Conservation (phyloP, 2,113 vertebrate species). For the Myotis brandtii region DNA sequence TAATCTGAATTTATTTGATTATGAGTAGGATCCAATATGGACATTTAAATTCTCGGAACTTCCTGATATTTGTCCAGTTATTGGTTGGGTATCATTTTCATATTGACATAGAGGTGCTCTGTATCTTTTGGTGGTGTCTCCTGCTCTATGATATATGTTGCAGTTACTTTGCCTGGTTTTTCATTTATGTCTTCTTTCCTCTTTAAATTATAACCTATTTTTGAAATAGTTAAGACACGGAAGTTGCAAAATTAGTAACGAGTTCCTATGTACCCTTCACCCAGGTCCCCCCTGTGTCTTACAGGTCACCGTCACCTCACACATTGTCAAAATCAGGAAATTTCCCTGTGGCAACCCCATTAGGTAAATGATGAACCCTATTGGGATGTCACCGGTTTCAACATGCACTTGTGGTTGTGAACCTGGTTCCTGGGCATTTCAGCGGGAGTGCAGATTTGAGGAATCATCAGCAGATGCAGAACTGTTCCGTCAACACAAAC, state of each 20-base stretch:
- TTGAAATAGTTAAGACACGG: not conserved
- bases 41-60: not conserved
- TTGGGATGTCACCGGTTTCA: not conserved
- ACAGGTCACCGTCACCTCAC: not conserved
- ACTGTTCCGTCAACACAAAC: not conserved
- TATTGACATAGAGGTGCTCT: not conserved
- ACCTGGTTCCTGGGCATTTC: not conserved
- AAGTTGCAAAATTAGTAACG: constrained; percentile 36
- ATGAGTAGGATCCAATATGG: not conserved
- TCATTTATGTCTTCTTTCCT: not conserved
- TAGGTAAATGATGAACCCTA: not conserved
- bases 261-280: not conserved
- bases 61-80: not conserved
- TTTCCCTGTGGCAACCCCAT: not conserved
- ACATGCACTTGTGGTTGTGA: not conserved
- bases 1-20: not conserved
- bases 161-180: not conserved
- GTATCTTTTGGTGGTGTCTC: not conserved
- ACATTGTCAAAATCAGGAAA: not conserved
- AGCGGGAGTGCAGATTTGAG: not conserved
- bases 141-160: not conserved
- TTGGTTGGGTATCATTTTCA: not conserved
- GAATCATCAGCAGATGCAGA: not conserved
- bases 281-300: not conserved
- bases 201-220: not conserved